A percentile compares a stretch with the other conserved stretches of the same genome.
Evolutionary conservation across 1,140 invertebrate species (phyloP).

Genomic region (Procambarus clarkii): DNA sequence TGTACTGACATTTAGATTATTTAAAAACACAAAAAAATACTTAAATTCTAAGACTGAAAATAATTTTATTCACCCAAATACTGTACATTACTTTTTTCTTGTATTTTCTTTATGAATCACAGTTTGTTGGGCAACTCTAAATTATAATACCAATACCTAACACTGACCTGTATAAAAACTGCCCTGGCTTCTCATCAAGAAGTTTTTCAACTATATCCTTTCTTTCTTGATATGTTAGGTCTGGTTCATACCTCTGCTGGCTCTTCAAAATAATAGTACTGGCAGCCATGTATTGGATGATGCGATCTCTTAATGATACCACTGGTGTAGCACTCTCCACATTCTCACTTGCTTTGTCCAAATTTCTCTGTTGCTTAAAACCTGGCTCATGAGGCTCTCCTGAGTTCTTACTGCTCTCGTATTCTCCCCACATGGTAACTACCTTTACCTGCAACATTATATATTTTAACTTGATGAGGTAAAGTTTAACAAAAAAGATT

Average conservation of each 20-base stretch:
- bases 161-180: slow-evolving; percentile 55
- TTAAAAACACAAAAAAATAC: no score
- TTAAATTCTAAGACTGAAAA: no score
- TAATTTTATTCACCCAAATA: no score
- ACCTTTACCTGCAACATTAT: not conserved
- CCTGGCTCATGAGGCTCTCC: not conserved
- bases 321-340: not conserved
- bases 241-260: slow-evolving; percentile 59
- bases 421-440: slow-evolving; percentile 36
- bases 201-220: slow-evolving; percentile 35
- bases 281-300: slow-evolving; percentile 41
- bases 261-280: slow-evolving; percentile 52
- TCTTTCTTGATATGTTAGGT: slow-evolving; percentile 55
- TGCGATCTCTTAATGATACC: slow-evolving; percentile 41
- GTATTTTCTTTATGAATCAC: no score
- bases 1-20: no score
- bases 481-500: no score
- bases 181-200: slow-evolving; percentile 46
- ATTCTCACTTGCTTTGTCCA: not conserved
- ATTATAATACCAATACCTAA: not conserved
- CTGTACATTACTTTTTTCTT: no score
- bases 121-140: not conserved
- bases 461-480: not conserved
- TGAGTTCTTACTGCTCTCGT: slow-evolving; percentile 5
- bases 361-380: not conserved